Base-by-base conservation (phyloP, 2,113 vertebrate genomes). In the Anoplopoma fimbria region DNA sequence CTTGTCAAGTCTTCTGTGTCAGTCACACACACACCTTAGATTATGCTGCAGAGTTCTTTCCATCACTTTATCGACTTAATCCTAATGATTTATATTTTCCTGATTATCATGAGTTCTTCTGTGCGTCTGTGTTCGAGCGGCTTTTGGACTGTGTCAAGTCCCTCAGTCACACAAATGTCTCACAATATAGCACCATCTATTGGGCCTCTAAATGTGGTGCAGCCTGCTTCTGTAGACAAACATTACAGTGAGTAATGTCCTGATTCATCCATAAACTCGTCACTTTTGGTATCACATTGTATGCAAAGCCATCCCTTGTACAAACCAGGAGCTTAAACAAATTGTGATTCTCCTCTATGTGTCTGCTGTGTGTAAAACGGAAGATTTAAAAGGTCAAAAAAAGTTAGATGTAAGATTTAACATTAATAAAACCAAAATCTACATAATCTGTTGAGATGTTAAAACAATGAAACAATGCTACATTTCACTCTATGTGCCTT, bases 181-280 rank as follows among this genome's bases (percentile, higher is more conserved):
- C 93, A 91, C 88, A 79, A 55, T 67, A 82, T 70, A 93, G 91
- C 92, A 73, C 93, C 93, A 93, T 94, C 94, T 95, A 79, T 93
- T 94, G 94, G 93, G 73, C 65, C 34, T 79, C 42, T 57, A 1
- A 23, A 36, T 78, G 88, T 17, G 81, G 91, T 94, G 89, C 93
- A 92, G 25, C 19, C 67, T 19, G 6, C 36, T 36, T 10, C 40
- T 58, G 36, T 14, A 15, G 15, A 58, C 19, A 29, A 17, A 33
- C 31, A 2, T 23, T 14, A 13, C 9, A 19, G 21, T 15, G 33
- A 47, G 15, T 23, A 1, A 19, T 3, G 14, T 72, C 36, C 21
- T 12, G 6, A 67, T 38, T 60, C 12, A 23, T 34, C 23, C 63
- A 12, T 27, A 9, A 23, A 25, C 9, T n/a, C 7, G 1, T 12